Base-by-base conservation (phyloP, 2,888 invertebrate species). In the Acleris cristana region DNA sequence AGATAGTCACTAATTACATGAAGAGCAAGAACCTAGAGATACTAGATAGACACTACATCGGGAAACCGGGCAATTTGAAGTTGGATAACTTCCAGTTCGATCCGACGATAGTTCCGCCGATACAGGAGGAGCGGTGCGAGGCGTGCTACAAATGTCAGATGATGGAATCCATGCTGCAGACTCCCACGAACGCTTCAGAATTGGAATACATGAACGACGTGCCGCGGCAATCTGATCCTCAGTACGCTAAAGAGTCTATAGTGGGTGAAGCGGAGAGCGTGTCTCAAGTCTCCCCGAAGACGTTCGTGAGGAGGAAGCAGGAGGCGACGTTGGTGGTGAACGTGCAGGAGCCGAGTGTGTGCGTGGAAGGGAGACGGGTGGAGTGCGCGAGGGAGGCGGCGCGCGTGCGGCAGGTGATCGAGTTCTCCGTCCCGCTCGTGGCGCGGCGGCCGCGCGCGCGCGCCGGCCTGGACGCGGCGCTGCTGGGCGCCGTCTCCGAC, bases 161-260 rank as follows among this genome's bases (percentile, higher is more conserved):
- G 74, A 89, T 93, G 83, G 92, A 93, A 53, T 94, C 94, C 34
- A 90, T 94, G 71, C 86, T 96, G 52, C 96, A 96, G 79, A 96
- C 96, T 0, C 96, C 96, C 0, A 96, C 96, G 0, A 96, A 96
- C 82, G 96, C 96, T 44, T 96, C 96, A 0, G 96, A 96, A 79
- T 93, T 96, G 86, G 92, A 92, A 72, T 92, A 88, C 64, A 89
- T 89, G 89, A 90, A 90, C 71, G 92, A 92, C 64, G 85, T 90
- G 72, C 92, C 92, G 7, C 78, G 88, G 1, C 84, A 85, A 7
- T 77, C 80, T 0, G 92, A 93, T 62, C 89, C 88, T 0, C 92
- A 93, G 73, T 89, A 80, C 71, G 92, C 93, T 1, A 85, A 84
- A 21, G 88, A 87, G 64, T 79, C 84, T 0, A 71, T 87, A 26